Conservation (phyloP, 2,797 vertebrate species). For the Melanogrammus aeglefinus region DNA sequence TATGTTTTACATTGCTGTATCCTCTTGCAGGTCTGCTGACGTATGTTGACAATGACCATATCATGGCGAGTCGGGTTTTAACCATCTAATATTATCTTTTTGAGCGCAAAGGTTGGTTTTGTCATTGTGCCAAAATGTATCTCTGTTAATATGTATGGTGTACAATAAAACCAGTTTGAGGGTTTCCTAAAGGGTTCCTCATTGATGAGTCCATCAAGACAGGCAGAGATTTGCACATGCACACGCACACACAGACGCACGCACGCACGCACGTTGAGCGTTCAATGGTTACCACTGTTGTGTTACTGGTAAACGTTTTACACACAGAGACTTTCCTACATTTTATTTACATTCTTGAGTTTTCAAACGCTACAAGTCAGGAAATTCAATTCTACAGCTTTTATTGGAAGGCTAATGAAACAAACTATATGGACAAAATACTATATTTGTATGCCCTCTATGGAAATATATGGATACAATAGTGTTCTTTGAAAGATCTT, state of each 20-base stretch:
- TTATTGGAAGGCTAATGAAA: slow-evolving; percentile 64
- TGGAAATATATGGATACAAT: not conserved
- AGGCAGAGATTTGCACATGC: too few relatives aligned
- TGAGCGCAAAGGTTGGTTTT: not conserved
- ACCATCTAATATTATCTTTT: too few relatives aligned
- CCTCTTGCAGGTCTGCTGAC: not conserved
- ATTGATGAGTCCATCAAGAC: too few relatives aligned
- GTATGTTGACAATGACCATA: not conserved
- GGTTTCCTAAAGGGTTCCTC: not conserved
- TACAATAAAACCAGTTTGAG: not conserved
- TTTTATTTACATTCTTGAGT: slow-evolving; percentile 83
- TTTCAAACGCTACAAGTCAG: slow-evolving; percentile 71
- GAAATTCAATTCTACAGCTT: slow-evolving; percentile 68
- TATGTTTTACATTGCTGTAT: not conserved
- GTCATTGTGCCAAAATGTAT: not conserved
- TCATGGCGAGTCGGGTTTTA: too few relatives aligned
- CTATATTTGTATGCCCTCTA: not conserved
- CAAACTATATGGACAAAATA: slow-evolving; percentile 23
- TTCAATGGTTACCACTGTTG: slow-evolving; percentile 42
- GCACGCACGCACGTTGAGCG: slow-evolving; percentile 17
- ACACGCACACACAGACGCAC: too few relatives aligned
- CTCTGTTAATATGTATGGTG: not conserved
- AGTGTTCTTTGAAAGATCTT: not conserved
- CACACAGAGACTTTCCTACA: slow-evolving; percentile 59
- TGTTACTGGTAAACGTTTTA: too few relatives aligned